Base-by-base conservation (phyloP, 2,797 vertebrate species). In the Neosilurus hyrtlii region DNA sequence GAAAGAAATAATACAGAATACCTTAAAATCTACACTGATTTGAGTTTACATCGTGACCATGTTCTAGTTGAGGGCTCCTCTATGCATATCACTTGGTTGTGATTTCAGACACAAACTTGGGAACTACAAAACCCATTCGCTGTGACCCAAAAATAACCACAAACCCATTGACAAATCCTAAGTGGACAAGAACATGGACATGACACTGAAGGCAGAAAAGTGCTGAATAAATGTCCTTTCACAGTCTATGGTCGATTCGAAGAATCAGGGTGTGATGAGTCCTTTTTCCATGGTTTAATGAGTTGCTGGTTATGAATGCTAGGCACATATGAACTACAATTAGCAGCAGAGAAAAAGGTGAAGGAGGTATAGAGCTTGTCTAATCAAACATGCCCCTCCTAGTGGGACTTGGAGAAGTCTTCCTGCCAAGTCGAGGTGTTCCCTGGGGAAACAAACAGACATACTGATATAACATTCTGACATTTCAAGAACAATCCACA, bases 371-470 rank as follows among this genome's bases (percentile, higher is more conserved):
- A 75, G 76, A 43, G 72, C 57, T 66, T 74, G 66, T 90, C 92
- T 94, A 96, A 83, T 98, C 96, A 89, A 97, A 97, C 1, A 95
- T 91, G 85, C 94, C 90, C 91, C 95, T 95, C 86, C 96, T 95
- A 43, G 96, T 95, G 61, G 96, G 96, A 89, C 96, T 96, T 4
- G 97, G 96, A 68, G 97, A 98, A 2, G 91, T 96, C 92, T 97
- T 98, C 85, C 97, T 96, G 92, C 95, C 92, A 78, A 99, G 95
- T 82, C 97, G 94, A 43, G 97, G 97, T 1, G 97, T 99, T 83
- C 97, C 95, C 97, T 99, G 84, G n/a, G 66, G 89, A 1, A 86
- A 24, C 88, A 12, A 51, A 77, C 20, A 79, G 16, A 86, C 24
- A 83, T 62, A 15, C 37, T 82, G n/a, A 26, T 22, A 75, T 66